Evolutionary conservation across 2,888 invertebrate species (phyloP).

Genomic region (Fragum fragum): DNA sequence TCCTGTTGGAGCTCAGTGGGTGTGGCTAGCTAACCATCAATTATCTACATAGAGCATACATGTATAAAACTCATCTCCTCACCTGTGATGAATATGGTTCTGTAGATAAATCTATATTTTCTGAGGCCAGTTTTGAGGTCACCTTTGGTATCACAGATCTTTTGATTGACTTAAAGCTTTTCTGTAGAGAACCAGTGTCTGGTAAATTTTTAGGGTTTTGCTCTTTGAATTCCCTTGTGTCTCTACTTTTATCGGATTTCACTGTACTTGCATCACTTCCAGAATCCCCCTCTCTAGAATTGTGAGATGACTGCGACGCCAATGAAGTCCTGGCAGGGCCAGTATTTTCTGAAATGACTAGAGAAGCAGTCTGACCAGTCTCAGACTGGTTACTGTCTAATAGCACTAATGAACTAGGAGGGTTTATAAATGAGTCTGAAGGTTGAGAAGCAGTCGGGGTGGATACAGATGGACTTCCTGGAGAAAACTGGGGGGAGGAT

Average conservation of each 20-base stretch:
- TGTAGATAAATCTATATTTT: conserved; percentile 84
- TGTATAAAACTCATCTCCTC: neutral
- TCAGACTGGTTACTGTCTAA: conserved; percentile 29
- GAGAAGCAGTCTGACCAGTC: conserved; percentile 47
- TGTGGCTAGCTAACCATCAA: too few relatives aligned
- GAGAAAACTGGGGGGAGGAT: conserved; percentile 43
- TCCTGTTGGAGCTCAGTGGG: too few relatives aligned
- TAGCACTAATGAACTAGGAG: conserved; percentile 39
- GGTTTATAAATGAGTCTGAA: conserved; percentile 17
- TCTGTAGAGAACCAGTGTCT: conserved; percentile 61
- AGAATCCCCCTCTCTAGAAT: conserved; percentile 62
- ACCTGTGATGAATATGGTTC: conserved; percentile 83
- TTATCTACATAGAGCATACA: too few relatives aligned
- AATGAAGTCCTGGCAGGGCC: conserved; percentile 37
- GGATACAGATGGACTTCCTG: conserved; percentile 32
- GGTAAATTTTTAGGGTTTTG: conserved; percentile 43
- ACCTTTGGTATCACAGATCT: conserved; percentile 82
- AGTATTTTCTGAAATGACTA: conserved; percentile 27
- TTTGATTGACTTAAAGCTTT: conserved; percentile 71
- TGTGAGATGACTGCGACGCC: conserved; percentile 57
- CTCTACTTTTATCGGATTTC: conserved; percentile 48
- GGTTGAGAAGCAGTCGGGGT: conserved; percentile 33
- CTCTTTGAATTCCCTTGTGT: conserved; percentile 12
- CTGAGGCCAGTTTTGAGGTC: conserved; percentile 83
- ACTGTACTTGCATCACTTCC: conserved; percentile 59